Percentiles rank a stretch among this genome's conserved stretches.
phyloP scores from a whole-genome alignment of 2,797 vertebrate species.

The Adrianichthys oophorus region DNA sequence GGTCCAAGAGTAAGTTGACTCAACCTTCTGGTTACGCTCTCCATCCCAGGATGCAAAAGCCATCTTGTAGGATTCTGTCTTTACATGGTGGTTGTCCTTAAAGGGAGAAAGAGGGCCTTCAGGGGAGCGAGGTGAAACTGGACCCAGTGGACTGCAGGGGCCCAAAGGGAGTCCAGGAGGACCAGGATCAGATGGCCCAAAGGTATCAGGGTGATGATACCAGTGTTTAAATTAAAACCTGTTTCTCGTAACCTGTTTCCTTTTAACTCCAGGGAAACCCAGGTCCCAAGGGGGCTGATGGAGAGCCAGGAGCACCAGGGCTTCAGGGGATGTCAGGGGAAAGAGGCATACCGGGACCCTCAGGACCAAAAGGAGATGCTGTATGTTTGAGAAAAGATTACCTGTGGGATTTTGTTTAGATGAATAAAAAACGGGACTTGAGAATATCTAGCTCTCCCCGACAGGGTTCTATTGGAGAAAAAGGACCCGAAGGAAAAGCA shows the following conservation, averaged over 20 bases:
- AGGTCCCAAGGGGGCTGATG: conserved; percentile 83
- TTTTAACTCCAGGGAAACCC: conserved; percentile 79
- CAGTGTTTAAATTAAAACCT: neutral
- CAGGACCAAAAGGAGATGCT: conserved; percentile 83
- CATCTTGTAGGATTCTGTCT: neutral
- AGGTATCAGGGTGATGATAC: conserved; percentile 46
- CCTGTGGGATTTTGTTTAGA: neutral
- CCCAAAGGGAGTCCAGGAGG: conserved; percentile 91
- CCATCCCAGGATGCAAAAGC: neutral
- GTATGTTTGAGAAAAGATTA: conserved; percentile 73
- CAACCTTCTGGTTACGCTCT: neutral
- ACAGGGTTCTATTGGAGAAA: conserved; percentile 88
- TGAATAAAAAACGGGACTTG: neutral
- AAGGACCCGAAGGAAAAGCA: conserved; percentile 89
- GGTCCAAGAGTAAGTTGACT: conserved; percentile 85
- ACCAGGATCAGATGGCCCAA: conserved; percentile 87
- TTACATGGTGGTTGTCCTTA: neutral
- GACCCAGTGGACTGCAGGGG: conserved; percentile 85
- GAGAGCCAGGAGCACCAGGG: conserved; percentile 90
- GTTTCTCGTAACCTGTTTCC: neutral
- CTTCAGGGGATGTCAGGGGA: conserved; percentile 85
- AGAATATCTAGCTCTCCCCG: neutral
- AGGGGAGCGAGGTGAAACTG: conserved; percentile 91
- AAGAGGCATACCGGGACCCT: conserved; percentile 70
- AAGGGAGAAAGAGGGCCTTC: conserved; percentile 96